These are phyloP conservation scores for Dryadula phaetusa DNA, from an alignment of 2,888 invertebrate species.

Conservation along the genomic window DNA sequence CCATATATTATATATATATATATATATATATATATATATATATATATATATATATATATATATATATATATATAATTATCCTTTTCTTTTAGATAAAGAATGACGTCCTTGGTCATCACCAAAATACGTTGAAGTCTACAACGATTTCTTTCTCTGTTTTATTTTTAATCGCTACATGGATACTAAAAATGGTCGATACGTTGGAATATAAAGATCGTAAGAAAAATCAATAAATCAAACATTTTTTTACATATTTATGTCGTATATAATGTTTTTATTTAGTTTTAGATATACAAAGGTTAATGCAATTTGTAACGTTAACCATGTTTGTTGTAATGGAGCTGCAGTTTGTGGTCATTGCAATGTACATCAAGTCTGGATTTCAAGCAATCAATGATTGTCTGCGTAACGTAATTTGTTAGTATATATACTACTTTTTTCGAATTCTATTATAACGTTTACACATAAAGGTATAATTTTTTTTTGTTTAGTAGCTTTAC, in stretches of 20 bases:
- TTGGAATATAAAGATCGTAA: not conserved
- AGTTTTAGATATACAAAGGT: not conserved
- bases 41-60: not conserved
- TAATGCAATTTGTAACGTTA: not conserved
- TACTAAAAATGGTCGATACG: not conserved
- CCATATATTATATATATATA: not conserved
- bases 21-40: not conserved
- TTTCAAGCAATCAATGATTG: not conserved
- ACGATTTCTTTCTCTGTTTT: not conserved
- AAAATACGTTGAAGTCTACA: not conserved
- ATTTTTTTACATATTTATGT: not conserved
- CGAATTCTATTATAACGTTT: no score
- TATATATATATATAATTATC: not conserved
- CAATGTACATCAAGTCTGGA: not conserved
- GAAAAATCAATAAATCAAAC: not conserved
- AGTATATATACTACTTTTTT: not conserved
- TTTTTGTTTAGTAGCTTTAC: no score
- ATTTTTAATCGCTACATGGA: not conserved
- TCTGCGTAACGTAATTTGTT: not conserved
- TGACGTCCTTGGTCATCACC: not conserved
- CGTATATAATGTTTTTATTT: not conserved
- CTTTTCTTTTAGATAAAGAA: conserved; percentile 9
- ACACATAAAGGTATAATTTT: no score
- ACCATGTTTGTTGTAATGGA: not conserved
- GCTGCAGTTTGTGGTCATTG: not conserved